Percentiles rank a stretch among this genome's conserved stretches.
phyloP scores from a whole-genome alignment of 2,888 invertebrate species.

The Apamea anceps region DNA sequence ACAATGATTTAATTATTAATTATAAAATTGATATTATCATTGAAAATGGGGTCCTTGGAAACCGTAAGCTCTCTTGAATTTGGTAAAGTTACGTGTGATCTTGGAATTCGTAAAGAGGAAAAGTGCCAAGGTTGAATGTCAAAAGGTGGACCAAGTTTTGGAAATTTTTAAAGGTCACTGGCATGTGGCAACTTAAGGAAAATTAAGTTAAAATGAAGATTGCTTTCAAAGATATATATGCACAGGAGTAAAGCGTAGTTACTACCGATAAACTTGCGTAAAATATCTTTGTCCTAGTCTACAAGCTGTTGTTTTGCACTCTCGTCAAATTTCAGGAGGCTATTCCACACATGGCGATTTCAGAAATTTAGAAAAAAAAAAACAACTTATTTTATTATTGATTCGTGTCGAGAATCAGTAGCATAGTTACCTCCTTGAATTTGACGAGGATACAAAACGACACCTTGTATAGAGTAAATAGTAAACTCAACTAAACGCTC shows the following conservation, averaged over 20 bases:
- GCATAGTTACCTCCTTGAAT: too few relatives aligned
- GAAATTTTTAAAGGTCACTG: not conserved
- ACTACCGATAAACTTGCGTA: not conserved
- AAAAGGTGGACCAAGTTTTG: not conserved
- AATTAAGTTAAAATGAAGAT: not conserved
- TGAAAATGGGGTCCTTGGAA: constrained; percentile 46
- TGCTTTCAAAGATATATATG: not conserved
- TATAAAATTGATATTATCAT: not conserved
- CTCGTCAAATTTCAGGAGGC: too few relatives aligned
- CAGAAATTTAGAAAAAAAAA: too few relatives aligned
- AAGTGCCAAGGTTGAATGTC: not conserved
- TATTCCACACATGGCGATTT: too few relatives aligned
- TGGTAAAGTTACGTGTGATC: constrained; percentile 50
- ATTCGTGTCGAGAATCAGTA: too few relatives aligned
- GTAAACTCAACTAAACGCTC: not conserved
- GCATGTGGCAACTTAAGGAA: not conserved
- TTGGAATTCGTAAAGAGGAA: constrained; percentile 21
- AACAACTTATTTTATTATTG: too few relatives aligned
- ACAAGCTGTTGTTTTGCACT: too few relatives aligned
- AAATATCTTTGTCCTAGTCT: not conserved
- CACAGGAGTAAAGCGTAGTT: not conserved
- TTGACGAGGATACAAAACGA: too few relatives aligned
- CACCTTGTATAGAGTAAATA: too few relatives aligned
- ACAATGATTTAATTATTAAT: constrained; percentile 54
- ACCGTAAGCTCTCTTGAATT: constrained; percentile 24